Base-by-base conservation (phyloP, 2,888 invertebrate genomes). In the Desoria tigrina region DNA sequence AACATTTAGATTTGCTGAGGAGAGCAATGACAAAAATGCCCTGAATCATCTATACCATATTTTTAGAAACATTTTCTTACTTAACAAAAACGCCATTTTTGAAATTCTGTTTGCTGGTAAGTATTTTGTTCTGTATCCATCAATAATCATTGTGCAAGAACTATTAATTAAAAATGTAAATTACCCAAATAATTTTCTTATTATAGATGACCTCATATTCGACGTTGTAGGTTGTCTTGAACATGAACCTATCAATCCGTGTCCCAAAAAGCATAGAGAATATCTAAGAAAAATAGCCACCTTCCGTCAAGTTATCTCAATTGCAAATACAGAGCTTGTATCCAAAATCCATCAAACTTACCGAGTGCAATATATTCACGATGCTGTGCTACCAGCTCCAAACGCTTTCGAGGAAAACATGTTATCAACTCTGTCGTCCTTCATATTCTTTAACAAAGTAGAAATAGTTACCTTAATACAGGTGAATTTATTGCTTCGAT, bases 281-380 rank as follows among this genome's bases (percentile, higher is more conserved):
- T 99, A 96, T 83, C 86, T 99, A 76, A 88, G 89, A 79, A 90
- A 92, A 79, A 87, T 92, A 81, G 94, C 96, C 24, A 90, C 89
- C 82, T 94, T 93, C 81, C 88, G 90, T 78, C 92, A 93, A 82
- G 93, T 92, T 63, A 92, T 99, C 78, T 95, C 96, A 65, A 96
- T 99, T 69, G 89, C 90, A 79, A 97, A 97, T 82, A 86, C 87
- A 73, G 98, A 98, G 83, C 85, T 99, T 75, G 84, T 95, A 77
- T 90, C 94, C 63, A 99, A 99, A 86, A 99, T 99, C 77, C 99
- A 99, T 83, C 98, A 99, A 83, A 99, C 98, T 63, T 99, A 97
- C 83, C 88, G 98, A 81, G 97, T 99, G 79, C 99, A 99, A 84
- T 99, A 99, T 83, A 97, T 99, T 78, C 92, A 93, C 80, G 99